These are phyloP conservation scores for Pilophorus perplexus DNA, from an alignment of 2,888 invertebrate species.

Conservation along the genomic window DNA sequence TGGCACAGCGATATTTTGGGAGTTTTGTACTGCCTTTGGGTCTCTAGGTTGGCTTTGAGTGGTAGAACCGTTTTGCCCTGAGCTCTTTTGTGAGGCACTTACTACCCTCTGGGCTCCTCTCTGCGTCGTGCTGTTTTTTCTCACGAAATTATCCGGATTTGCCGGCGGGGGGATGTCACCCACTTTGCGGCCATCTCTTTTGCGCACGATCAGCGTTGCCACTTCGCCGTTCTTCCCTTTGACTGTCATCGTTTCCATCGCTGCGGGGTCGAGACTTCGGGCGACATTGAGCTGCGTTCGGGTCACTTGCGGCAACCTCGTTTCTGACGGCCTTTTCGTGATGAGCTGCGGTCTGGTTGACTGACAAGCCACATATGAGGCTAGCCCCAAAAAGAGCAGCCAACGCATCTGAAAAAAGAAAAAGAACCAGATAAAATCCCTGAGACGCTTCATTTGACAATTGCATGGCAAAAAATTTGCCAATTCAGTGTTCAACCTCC, in stretches of 20 bases:
- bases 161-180: slow-evolving; percentile 49
- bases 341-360: slow-evolving; percentile 5
- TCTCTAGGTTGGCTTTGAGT: neutral
- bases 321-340: slow-evolving; percentile 24
- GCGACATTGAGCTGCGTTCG: slow-evolving; percentile 51
- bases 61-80: too few species aligned
- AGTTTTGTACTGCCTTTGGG: slow-evolving; percentile 51
- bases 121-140: slow-evolving; percentile 36
- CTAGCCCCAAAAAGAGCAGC: slow-evolving; percentile 41
- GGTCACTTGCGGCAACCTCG: slow-evolving; percentile 42
- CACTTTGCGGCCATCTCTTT: slow-evolving; percentile 54
- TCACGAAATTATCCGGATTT: slow-evolving; percentile 50
- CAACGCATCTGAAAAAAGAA: slow-evolving; percentile 45
- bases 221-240: slow-evolving; percentile 72
- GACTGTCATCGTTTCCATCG: slow-evolving; percentile 73
- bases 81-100: too few species aligned
- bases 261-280: slow-evolving; percentile 71
- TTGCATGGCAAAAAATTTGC: too few species aligned
- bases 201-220: slow-evolving; percentile 74
- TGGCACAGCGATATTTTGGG: slow-evolving; percentile 57
- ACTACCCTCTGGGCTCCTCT: too few species aligned
- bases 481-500: too few species aligned
- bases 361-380: slow-evolving; percentile 25
- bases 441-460: neutral
- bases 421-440: neutral